Base-by-base conservation (phyloP, 2,888 invertebrate species). In the Meiosimyza decipiens region DNA sequence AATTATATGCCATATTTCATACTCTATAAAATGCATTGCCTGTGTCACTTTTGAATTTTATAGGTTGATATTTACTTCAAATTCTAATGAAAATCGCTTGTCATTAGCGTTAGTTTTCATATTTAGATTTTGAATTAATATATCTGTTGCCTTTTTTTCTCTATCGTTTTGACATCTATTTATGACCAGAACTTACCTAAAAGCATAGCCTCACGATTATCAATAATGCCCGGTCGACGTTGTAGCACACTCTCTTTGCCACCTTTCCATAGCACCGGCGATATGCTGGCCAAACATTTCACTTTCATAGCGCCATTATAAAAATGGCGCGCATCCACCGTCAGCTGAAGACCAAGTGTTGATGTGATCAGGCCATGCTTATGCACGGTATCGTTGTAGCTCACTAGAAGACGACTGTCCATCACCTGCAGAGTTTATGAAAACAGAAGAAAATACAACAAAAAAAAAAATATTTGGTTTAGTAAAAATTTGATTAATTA, bases 171-270 rank as follows among this genome's bases (percentile, higher is more conserved):
- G 9, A 9, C 9, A 40, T 40, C 2, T 4, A 40, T 40, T 40
- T n/a, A 47, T 60, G n/a, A 65, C 18, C 60, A 12, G 22, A 64
- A 80, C 89, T 89, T 86, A 91, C 91, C 91, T 79, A 91, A 87
- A 75, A 91, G 85, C 82, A 90, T 88, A 47, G 91, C 91, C 83
- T 91, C 91, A 77, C 91, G 87, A 85, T 90, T 90, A 81, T 90
- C 90, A 80, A 90, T 89, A 73, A 90, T 87, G 52, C 87, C 87
- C 52, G 89, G 89, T 66, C 89, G 85, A 62, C 89, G 88, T 81
- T 90, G 89, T 22, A 90, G 87, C 1, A 90, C 88, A 78, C 90
- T 90, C 80, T 91, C 91, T 77, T 89, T 85, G 82, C 90, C 90
- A 28, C 90, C 90, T 77, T 89, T 88, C 89, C 90, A 91, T 69